Evolutionary conservation across 2,797 vertebrate species (phyloP), one percentile per base, ranked within the genome.

Genomic region (Gallinago solitaria): DNA sequence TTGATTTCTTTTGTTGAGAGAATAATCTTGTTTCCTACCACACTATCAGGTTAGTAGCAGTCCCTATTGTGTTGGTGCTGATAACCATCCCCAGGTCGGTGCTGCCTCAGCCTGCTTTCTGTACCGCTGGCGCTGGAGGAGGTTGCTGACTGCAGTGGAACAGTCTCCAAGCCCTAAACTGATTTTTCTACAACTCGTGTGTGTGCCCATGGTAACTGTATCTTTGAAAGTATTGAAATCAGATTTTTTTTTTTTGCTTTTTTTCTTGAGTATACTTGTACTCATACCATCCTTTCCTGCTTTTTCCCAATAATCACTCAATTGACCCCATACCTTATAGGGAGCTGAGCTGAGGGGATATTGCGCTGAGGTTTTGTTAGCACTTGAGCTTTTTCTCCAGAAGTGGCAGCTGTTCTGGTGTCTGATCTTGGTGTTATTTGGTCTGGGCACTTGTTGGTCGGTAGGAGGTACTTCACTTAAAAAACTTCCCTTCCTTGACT

Each of bases 251-350:
- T 32, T 32, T 76, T n/a, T 69, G 14, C 25, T 19, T 32, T 21
- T 57, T 27, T 47, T 9, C 18, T 48, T 8, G 5, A 59, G 4
- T 45, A 39, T 12, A 2, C 12, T 48, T 87, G 6, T 17, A 16
- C 15, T n/a, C 19, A 17, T 19, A 10, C 18, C 14, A 4, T 28
- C 59, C 32, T 41, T 13, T 35, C 33, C n/a, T 32, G 5, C 14
- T 30, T 54, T 79, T 79, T 35, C 4, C 33, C 73, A 57, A 0
- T 27, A 35, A 28, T 5, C 32, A 2, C 73, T 75, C 0, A 0
- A 9, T 77, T 47, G 19, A 56, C 32, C 39, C n/a, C 19, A 3
- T 28, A 9, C 15, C 23, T 41, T 39, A 5, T 0, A 32, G 17
- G 28, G 43, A 59, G 37, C 63, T 74, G 56, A 74, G 32, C 39